A percentile compares a stretch with the other conserved stretches of the same genome.
phyloP scores from a whole-genome alignment of 2,113 vertebrate genomes.

The Scomber japonicus region DNA sequence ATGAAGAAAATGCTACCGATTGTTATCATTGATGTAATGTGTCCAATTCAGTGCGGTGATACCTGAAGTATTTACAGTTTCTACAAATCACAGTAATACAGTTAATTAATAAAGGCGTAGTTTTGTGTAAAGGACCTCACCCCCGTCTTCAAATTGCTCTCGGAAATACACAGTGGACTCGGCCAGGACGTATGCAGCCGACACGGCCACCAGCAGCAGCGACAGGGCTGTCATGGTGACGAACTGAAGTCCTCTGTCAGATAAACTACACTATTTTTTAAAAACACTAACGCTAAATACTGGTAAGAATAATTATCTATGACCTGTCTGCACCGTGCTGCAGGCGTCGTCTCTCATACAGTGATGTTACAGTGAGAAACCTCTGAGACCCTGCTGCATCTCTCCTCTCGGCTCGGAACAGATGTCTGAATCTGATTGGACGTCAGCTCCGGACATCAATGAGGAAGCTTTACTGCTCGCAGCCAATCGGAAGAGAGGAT shows the following conservation, averaged over 20 bases:
- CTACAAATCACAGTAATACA: not conserved
- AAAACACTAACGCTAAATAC: not conserved
- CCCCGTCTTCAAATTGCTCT: conserved; percentile 89
- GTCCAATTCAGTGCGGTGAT: not conserved
- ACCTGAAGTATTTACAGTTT: not conserved
- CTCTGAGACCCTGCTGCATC: conserved; percentile 16
- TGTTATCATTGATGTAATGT: not conserved
- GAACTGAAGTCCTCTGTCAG: conserved; percentile 1
- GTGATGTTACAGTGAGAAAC: conserved; percentile 31
- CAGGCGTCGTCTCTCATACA: conserved; percentile 39
- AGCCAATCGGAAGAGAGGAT: conserved; percentile 67
- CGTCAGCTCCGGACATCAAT: conserved; percentile 26
- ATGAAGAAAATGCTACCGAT: not conserved
- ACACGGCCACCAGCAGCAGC: conserved; percentile 78
- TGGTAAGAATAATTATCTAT: not conserved
- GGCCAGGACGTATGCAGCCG: conserved; percentile 71
- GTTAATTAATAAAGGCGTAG: not conserved
- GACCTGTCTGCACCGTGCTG: not conserved
- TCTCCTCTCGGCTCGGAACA: conserved; percentile 86
- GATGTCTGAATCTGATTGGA: conserved; percentile 86
- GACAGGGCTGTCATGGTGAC: conserved; percentile 76
- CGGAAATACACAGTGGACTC: conserved; percentile 85
- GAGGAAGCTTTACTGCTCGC: conserved; percentile 22
- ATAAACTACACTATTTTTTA: not conserved
- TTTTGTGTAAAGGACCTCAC: conserved; percentile 78